A percentile compares a stretch with the other conserved stretches of the same genome.
These are phyloP conservation scores for Drosophila burlai DNA, from an alignment of 1,140 invertebrate species.

Conservation along the genomic window DNA sequence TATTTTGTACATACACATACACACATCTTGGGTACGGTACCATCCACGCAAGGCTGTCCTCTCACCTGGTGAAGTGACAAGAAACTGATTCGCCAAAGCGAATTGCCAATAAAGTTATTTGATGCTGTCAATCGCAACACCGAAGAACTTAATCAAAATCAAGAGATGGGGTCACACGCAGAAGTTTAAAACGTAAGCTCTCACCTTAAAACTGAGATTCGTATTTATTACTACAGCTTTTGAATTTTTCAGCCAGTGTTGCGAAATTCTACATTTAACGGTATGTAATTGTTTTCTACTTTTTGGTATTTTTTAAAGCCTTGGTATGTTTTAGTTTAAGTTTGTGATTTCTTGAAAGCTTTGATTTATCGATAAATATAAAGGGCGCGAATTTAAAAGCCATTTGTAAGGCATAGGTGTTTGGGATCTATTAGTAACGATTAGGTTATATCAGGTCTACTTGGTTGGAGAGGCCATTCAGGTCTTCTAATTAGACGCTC, in stretches of 20 bases:
- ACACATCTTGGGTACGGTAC: background rate
- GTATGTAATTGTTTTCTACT: background rate
- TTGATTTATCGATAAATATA: slow-evolving; percentile 15
- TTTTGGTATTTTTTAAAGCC: background rate
- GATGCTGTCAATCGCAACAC: slow-evolving; percentile 30
- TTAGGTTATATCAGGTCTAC: too few relatives aligned
- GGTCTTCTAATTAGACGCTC: too few relatives aligned
- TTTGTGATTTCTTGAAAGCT: slow-evolving; percentile 2
- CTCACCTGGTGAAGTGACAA: slow-evolving; percentile 57
- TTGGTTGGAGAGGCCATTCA: too few relatives aligned
- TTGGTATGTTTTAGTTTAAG: slow-evolving; percentile 2
- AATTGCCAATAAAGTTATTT: slow-evolving; percentile 69
- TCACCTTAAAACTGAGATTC: background rate
- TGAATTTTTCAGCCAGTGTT: slow-evolving; percentile 18
- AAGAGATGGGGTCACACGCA: background rate
- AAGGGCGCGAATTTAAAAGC: background rate
- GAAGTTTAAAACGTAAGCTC: background rate
- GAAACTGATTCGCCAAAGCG: slow-evolving; percentile 50
- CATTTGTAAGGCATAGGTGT: too few relatives aligned
- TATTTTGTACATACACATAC: slow-evolving; percentile 69
- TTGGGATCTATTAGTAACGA: background rate
- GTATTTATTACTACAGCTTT: background rate
- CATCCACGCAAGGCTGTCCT: slow-evolving; percentile 38
- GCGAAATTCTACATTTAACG: background rate
- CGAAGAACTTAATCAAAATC: slow-evolving; percentile 22